A percentile compares a stretch with the other conserved stretches of the same genome.
These are phyloP conservation scores for Chiridota heheva DNA, from an alignment of 35 echinoderm and acorn worm species.

Conservation along the genomic window DNA sequence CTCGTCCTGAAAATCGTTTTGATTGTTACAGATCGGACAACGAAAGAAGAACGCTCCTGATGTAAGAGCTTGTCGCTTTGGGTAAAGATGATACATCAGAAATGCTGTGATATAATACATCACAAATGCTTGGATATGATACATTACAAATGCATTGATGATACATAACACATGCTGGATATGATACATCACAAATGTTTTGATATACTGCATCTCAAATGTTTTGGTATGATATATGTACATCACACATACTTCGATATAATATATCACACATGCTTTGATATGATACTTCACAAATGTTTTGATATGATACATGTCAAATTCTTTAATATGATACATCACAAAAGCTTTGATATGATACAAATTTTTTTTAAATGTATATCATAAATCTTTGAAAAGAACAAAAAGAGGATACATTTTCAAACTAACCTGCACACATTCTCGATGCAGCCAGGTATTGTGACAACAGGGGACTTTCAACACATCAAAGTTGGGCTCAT, in stretches of 20 bases:
- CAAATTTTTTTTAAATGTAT: background rate
- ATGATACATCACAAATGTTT: background rate
- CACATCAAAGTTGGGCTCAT: slow-evolving; percentile 40
- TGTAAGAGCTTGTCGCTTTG: slow-evolving; percentile 51
- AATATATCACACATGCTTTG: background rate
- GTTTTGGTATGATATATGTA: background rate
- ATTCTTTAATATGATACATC: background rate
- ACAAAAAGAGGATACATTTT: background rate
- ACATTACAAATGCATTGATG: no score
- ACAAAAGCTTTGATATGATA: background rate
- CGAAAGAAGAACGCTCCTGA: slow-evolving; percentile 59
- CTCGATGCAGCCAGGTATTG: slow-evolving; percentile 46
- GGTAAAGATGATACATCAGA: no score
- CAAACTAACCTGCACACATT: slow-evolving; percentile 53
- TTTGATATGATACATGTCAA: background rate
- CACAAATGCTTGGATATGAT: background rate
- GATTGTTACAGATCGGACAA: slow-evolving; percentile 67
- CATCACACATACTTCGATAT: background rate
- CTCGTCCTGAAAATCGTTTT: slow-evolving; percentile 48
- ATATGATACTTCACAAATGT: background rate
- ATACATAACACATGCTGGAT: background rate
- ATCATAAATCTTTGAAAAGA: background rate
- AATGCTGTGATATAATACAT: background rate
- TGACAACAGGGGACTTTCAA: slow-evolving; percentile 62
- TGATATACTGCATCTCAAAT: background rate